A percentile compares a stretch with the other conserved stretches of the same genome.
These are phyloP conservation scores for Achlya flavicornis DNA, from an alignment of 2,888 invertebrate genomes.

Conservation along the genomic window DNA sequence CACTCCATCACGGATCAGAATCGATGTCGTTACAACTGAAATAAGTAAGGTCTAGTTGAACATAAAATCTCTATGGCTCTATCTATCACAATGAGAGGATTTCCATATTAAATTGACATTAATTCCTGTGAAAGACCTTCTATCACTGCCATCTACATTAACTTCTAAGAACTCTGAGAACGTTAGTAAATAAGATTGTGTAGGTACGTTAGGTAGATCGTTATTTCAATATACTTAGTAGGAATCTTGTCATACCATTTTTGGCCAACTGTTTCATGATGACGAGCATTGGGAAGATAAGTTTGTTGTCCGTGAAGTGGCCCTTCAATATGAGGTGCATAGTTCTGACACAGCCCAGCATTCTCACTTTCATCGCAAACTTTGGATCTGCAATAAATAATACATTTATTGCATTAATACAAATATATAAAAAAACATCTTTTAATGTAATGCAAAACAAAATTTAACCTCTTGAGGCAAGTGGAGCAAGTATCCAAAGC, in stretches of 20 bases:
- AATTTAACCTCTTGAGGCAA: conserved; percentile 75
- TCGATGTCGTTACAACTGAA: conserved; percentile 73
- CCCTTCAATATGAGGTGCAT: conserved; percentile 85
- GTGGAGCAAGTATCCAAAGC: conserved; percentile 83
- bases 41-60: conserved; percentile 23
- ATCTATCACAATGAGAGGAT: conserved; percentile 4
- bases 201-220: too few species aligned
- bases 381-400: conserved; percentile 79
- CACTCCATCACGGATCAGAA: conserved; percentile 85
- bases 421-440: too few species aligned
- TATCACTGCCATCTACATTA: too few species aligned
- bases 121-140: too few species aligned
- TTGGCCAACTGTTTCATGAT: conserved; percentile 85
- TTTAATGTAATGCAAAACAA: conserved; percentile 13
- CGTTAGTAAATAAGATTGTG: too few species aligned
- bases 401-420: too few species aligned
- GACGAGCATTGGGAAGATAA: conserved; percentile 83
- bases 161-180: too few species aligned
- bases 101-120: conserved; percentile 10
- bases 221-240: neutral
- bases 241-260: conserved; percentile 76
- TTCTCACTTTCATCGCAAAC: conserved; percentile 86
- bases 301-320: conserved; percentile 84
- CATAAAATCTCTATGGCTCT: conserved; percentile 20
- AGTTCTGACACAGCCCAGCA: conserved; percentile 84